Evolutionary conservation across 1,140 invertebrate species (phyloP), one percentile per base, ranked within the genome.

Genomic region (Pseudomyrmex cubaensis): DNA sequence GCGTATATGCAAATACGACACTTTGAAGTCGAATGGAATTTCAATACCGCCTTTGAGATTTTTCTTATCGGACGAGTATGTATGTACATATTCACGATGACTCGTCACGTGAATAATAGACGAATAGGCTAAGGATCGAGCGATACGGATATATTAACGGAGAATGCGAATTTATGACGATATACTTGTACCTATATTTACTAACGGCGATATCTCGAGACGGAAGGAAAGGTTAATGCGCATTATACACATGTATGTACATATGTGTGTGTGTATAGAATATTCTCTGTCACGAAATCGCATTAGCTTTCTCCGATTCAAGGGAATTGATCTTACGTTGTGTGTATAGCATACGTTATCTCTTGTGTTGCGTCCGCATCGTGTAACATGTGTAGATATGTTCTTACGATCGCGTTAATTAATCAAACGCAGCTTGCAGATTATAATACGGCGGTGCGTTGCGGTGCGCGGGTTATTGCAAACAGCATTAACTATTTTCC

Each of bases 41-140:
- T 87, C 85, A 78, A 87, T 87, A 87, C 69, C 52, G 82, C 80
- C 35, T 87, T 69, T 78, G 52, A 78, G 83, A 69, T 87, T 86
- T 35, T 35, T 87, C 85, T 87, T 87, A 87, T 87, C 74, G 70
- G 61, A 83, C 52, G 78, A 62, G 74, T 74, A 87, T 80, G 74
- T 69, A 87, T 80, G 35, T 35, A 35, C 35, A 35, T 35, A 35
- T 35, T 80, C 70, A 64, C 85, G 72, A 73, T 67, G 83, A 85
- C 52, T 66, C 70, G 84, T 83, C 74, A 70, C 35, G 35, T 63
- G 59, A 20, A 50, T 12, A 54, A 20, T 8, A 15, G 4, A 61
- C 15, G 12, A 44, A 52, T 1, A 35, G 35, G 17, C 35, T 35
- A 35, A 35, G 5, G 44, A 66, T 66, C 12, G 4, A 20, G n/a